These are phyloP conservation scores for Pocillopora meandrina DNA, from an alignment of 92 coral and sea anemone genomes.

Conservation along the genomic window DNA sequence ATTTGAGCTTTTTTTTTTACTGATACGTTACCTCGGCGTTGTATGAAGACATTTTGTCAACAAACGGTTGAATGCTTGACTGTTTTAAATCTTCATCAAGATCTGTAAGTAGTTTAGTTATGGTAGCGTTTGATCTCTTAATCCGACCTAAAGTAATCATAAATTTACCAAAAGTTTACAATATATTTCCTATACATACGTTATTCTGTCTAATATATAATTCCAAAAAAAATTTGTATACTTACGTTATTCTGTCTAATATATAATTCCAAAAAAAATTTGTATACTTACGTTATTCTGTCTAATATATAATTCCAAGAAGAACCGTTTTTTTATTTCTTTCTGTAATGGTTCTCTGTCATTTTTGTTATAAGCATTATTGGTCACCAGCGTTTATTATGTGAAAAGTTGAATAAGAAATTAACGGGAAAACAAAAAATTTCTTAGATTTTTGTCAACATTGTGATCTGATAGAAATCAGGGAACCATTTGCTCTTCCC, in stretches of 20 bases:
- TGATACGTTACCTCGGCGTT: no score
- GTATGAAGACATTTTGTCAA: no score
- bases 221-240: no score
- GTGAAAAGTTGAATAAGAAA: no score
- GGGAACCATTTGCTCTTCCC: neutral
- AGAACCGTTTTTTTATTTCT: neutral
- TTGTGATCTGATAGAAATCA: slow-evolving; percentile 10
- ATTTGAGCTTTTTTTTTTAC: neutral
- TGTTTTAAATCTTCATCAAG: neutral
- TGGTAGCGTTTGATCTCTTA: neutral
- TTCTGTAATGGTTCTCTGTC: no score
- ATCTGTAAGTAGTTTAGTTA: neutral
- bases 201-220: neutral
- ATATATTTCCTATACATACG: slow-evolving; percentile 6
- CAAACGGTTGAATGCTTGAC: neutral
- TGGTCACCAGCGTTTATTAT: no score
- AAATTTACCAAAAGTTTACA: slow-evolving; percentile 27
- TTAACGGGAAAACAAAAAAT: neutral
- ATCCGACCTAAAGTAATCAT: slow-evolving; percentile 13
- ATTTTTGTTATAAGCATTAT: no score
- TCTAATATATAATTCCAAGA: neutral
- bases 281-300: no score
- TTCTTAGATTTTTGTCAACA: neutral
- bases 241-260: no score
- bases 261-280: no score